Conservation (phyloP, 2,113 vertebrate species). For the Murina feae region DNA sequence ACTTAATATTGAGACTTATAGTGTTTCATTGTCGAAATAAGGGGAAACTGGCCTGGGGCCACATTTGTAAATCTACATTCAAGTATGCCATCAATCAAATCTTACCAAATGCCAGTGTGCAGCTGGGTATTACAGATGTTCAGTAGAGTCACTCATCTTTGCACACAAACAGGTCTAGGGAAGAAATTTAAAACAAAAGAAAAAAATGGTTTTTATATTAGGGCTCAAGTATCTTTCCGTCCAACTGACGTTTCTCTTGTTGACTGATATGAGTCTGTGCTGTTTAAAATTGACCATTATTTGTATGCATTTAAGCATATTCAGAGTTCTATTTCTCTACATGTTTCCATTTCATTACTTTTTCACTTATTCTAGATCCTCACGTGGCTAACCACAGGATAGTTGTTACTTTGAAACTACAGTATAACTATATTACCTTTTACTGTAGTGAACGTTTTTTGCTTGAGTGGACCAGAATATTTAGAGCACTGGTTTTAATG, state of each 20-base stretch:
- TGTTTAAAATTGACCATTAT: constrained; percentile 3
- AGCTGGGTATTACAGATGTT: constrained; percentile 48
- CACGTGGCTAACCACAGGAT: not conserved
- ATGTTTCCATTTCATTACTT: constrained; percentile 28
- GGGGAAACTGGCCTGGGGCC: constrained; percentile 17
- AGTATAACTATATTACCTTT: not conserved
- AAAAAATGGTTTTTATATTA: not conserved
- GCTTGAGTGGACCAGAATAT: not conserved
- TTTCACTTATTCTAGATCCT: constrained; percentile 51
- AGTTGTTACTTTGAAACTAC: constrained; percentile 23
- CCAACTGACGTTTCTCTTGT: not conserved
- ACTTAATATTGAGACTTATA: not conserved
- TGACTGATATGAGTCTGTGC: not conserved
- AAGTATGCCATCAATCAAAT: constrained; percentile 28
- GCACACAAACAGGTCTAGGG: not conserved
- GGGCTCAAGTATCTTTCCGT: not conserved
- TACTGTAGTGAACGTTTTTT: not conserved
- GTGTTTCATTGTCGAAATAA: constrained; percentile 1
- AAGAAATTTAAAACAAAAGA: not conserved
- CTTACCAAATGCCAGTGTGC: not conserved
- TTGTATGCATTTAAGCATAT: not conserved
- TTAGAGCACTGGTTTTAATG: constrained; percentile 53
- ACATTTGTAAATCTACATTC: constrained; percentile 36
- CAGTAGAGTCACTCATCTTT: not conserved
- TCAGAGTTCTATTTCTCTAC: not conserved